Evolutionary conservation across 2,888 invertebrate genomes (phyloP), one percentile per base, ranked within the genome.

Genomic region (Drosophila falleni): DNA sequence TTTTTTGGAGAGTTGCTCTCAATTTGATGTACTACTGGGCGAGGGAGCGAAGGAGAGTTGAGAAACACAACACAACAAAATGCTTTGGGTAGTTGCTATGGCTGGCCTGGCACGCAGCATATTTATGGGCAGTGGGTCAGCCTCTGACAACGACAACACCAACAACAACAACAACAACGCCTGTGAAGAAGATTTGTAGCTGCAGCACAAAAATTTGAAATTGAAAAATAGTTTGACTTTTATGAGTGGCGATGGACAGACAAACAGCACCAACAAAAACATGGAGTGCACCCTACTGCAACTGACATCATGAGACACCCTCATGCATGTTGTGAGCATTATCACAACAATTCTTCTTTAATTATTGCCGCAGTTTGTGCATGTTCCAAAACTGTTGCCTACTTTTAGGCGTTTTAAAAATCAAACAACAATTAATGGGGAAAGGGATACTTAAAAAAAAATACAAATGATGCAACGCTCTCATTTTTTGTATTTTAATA

Each of bases 141-240:
- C 67, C 71, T 66, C 71, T 68, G 71, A 87, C 75, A 74, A 81
- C 61, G 51, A 71, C 54, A 54, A 49, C 47, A 15, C 6, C 35
- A 60, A 41, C 50, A 16, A 5, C 47, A 44, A 15, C 37, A 35
- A 33, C 51, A 71, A 51, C 59, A 46, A 55, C 55, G 71, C 60
- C 79, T 73, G 84, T 78, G 78, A 80, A 70, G 71, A 87, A 89
- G 86, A 89, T 87, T 87, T 87, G 86, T 87, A 55, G 90, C 74
- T 89, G 76, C 73, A 74, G 85, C 72, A 74, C 59, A 72, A 81
- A 89, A 89, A 89, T 87, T 87, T 87, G 87, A 89, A 87, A 87
- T 87, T 87, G 86, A 87, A 89, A 89, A 87, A 87, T 87, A 87
- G 89, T 89, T 89, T 68, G 80, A 89, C 89, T 85, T 89, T 89